Conservation (phyloP, 2,113 vertebrate genomes). For the Rhegmatorhina hoffmannsi region DNA sequence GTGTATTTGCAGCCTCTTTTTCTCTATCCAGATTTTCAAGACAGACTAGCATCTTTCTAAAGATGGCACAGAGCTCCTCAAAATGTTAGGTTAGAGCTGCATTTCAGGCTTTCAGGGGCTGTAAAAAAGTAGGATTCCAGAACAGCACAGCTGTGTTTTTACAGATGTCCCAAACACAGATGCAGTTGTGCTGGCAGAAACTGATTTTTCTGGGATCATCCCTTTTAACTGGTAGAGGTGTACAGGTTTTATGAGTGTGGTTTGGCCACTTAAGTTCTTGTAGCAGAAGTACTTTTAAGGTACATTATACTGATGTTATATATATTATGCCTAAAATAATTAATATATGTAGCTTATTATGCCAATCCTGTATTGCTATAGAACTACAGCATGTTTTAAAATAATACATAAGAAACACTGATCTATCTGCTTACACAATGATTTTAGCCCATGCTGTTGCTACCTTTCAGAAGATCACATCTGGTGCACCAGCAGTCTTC, state of each 20-base stretch:
- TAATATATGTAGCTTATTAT: background rate
- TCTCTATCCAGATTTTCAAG: slow-evolving; percentile 2
- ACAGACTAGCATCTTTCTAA: slow-evolving; percentile 4
- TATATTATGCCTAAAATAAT: background rate
- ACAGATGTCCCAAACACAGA: background rate
- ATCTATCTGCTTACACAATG: background rate
- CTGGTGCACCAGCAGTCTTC: background rate
- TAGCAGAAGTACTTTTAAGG: background rate
- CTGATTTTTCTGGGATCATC: background rate
- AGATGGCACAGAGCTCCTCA: background rate
- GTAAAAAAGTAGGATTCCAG: slow-evolving; percentile 8
- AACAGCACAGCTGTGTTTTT: slow-evolving; percentile 52
- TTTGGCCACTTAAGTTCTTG: background rate
- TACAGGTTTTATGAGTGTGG: background rate
- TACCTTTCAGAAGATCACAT: background rate
- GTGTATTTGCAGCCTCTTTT: slow-evolving; percentile 19
- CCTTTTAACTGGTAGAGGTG: background rate
- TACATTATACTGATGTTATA: background rate
- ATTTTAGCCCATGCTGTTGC: background rate
- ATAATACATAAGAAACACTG: background rate
- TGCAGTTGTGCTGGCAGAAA: background rate
- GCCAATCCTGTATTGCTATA: background rate
- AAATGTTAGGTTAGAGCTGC: background rate
- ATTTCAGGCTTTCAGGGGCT: background rate
- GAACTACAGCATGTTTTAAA: background rate